Percentiles rank a stretch among this genome's conserved stretches.
phyloP scores from a whole-genome alignment of 2,113 vertebrate species.

The Xyliphius kryptos region DNA sequence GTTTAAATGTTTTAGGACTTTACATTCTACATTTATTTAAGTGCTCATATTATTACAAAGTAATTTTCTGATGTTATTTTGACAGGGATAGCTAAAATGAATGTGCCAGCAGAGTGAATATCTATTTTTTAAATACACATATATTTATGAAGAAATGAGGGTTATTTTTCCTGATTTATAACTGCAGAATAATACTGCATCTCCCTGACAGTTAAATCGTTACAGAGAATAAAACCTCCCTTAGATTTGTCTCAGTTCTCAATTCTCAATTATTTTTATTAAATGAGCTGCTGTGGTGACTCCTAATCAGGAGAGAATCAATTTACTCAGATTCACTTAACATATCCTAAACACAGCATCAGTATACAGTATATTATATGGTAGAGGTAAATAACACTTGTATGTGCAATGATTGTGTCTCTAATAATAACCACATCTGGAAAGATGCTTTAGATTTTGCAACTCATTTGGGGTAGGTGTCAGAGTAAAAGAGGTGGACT shows the following conservation, averaged over 20 bases:
- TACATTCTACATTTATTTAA: neutral
- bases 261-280: too few relatives aligned
- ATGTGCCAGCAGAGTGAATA: neutral
- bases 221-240: neutral
- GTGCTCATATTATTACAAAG: neutral
- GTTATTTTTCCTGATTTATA: neutral
- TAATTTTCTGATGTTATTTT: neutral
- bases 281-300: too few relatives aligned
- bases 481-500: too few relatives aligned
- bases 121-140: too few relatives aligned
- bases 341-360: neutral
- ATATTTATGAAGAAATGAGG: neutral
- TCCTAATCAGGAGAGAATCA: too few relatives aligned
- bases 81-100: neutral
- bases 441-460: too few relatives aligned
- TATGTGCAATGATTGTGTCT: neutral
- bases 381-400: neutral
- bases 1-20: neutral
- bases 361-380: neutral
- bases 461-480: too few relatives aligned
- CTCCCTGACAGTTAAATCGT: neutral
- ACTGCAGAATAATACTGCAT: neutral
- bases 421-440: too few relatives aligned
- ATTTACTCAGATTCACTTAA: too few relatives aligned
- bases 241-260: neutral